Base-by-base conservation (phyloP, 1,140 invertebrate genomes). In the Drosophila nasuta region DNA sequence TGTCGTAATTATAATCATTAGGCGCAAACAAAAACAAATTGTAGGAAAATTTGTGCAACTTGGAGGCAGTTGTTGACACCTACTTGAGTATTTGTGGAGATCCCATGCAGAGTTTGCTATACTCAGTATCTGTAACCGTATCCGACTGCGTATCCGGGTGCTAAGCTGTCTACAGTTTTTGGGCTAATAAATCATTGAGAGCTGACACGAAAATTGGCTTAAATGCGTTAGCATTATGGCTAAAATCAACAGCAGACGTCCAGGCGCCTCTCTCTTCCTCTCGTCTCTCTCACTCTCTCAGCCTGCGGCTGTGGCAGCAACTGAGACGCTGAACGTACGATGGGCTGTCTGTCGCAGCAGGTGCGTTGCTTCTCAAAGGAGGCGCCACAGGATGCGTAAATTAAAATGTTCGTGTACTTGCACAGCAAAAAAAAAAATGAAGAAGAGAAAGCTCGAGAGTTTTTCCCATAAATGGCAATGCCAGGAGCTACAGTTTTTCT, bases 161-260 rank as follows among this genome's bases (percentile, higher is more conserved):
- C 38, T 59, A 59, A 59, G 57, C 49, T 45, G 63, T 75, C 79
- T 69, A 33, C 81, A 57, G 52, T 80, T 67, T 74, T 54, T 54
- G 64, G 54, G 82, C 82, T 80, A 85, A 85, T 85, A 85, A 85
- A 85, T 85, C 82, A 85, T 85, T 56, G 65, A 64, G 59, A 54
- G 60, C 73, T 75, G 76, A 77, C 71, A 75, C 70, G 77, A 68
- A 79, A 78, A 80, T 81, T 86, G 82, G 82, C 82, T 85, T 85
- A 86, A 81, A 75, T 81, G 82, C 79, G 78, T 86, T 86, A 58
- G 71, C 54, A 66, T 59, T 56, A 72, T 60, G 59, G 62, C 68
- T 43, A 64, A 85, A 77, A 83, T 80, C 74, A 85, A 77, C 80
- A 82, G 79, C 63, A 58, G 56, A 68, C 65, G 52, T 56, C 28